Base-by-base conservation (phyloP, 2,113 vertebrate species). In the Cervus canadensis region DNA sequence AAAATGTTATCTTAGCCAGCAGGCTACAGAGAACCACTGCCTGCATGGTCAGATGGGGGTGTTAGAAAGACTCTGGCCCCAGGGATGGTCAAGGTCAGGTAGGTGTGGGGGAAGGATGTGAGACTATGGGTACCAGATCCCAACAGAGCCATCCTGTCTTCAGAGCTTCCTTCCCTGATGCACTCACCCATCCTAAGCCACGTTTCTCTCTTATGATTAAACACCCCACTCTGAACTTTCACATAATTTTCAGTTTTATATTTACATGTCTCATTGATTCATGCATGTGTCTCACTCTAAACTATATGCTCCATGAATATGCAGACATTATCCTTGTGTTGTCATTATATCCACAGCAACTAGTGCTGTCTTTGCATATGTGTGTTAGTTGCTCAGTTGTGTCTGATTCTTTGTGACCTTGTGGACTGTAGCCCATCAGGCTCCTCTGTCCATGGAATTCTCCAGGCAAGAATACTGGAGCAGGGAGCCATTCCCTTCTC, bases 31-130 rank as follows among this genome's bases (percentile, higher is more conserved):
- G 25, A 60, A 71, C 12, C 25, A 0, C 74, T 10, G 48, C 16
- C 74, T 45, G 19, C 1, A 0, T 3, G 30, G 50, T 71, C 71
- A 50, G 13, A 16, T 2, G 71, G 0, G 7, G 19, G 16, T 81
- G 81, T 40, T 10, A 87, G 85, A 52, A 59, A 43, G 33, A 30
- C 17, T 36, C 17, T 19, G 7, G 40, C 16, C 54, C 52, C 21
- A 14, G 59, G 14, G 3, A 43, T 12, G 6, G 62, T 8, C 79
- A 76, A 23, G 48, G 8, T 45, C 0, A 0, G 33, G 33, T 2
- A n/a, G 36, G 6, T 10, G 19, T 25, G 3, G 30, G 2, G 17
- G 1, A 6, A 2, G 40, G 48, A 26, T 12, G 15, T 43, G 19
- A 26, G 43, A 5, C 2, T 8, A 0, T 59, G 81, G 56, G 16